Evolutionary conservation across 2,888 invertebrate genomes (phyloP).

Genomic region (Teleogryllus oceanicus): DNA sequence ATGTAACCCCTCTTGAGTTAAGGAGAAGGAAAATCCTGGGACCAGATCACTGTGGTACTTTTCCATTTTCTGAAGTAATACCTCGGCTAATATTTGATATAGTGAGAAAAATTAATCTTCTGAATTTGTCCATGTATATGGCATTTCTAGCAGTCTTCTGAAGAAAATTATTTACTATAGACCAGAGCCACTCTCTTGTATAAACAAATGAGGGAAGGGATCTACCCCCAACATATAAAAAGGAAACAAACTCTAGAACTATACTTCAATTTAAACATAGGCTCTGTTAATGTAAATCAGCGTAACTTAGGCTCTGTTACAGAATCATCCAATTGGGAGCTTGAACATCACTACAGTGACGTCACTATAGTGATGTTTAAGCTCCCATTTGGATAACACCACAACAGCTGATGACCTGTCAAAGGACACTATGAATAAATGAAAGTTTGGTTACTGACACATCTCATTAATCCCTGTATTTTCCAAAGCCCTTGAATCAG

Average conservation of each 20-base stretch:
- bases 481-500: too few species aligned
- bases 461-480: too few species aligned
- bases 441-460: too few species aligned
- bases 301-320: too few species aligned
- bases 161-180: neutral
- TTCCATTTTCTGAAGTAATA: neutral
- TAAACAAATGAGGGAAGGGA: neutral
- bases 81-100: neutral
- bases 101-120: neutral
- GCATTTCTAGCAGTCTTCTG: neutral
- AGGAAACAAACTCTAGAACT: neutral
- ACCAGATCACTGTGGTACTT: neutral
- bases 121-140: neutral
- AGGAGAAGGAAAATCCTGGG: neutral
- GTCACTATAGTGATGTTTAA: too few species aligned
- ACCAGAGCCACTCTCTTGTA: neutral
- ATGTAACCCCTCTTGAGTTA: neutral
- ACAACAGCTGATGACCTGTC: too few species aligned
- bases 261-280: neutral
- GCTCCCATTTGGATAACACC: too few species aligned
- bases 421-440: too few species aligned
- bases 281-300: too few species aligned
- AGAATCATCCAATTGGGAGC: too few species aligned
- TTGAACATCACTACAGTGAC: too few species aligned
- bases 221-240: neutral